phyloP scores from a whole-genome alignment of 2,113 vertebrate genomes.

The Camelus dromedarius region DNA sequence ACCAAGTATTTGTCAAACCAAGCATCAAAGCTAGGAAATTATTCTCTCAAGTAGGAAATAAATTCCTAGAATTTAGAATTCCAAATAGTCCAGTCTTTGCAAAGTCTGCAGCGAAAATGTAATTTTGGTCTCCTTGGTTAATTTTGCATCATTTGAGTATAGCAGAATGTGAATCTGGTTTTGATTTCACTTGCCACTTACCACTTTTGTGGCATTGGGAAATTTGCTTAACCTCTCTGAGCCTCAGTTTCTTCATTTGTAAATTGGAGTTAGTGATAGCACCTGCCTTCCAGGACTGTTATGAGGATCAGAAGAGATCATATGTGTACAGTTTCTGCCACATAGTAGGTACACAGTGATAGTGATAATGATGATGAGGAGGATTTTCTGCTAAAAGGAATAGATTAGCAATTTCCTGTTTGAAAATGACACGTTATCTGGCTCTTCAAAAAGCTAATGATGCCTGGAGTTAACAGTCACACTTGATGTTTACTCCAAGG shows the following conservation, averaged over 20 bases:
- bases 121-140: slow-evolving; percentile 47
- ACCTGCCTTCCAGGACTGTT: background rate
- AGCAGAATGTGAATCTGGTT: slow-evolving; percentile 42
- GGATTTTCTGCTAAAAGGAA: slow-evolving; percentile 20
- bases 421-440: slow-evolving; percentile 32
- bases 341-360: background rate
- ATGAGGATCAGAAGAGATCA: background rate
- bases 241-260: slow-evolving; percentile 26
- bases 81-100: slow-evolving; percentile 23
- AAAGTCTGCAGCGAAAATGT: slow-evolving; percentile 21
- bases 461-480: slow-evolving; percentile 49
- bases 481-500: slow-evolving; percentile 40
- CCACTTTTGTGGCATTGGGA: background rate
- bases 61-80: slow-evolving; percentile 66
- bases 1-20: slow-evolving; percentile 56
- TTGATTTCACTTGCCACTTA: slow-evolving; percentile 39
- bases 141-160: slow-evolving; percentile 50
- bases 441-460: slow-evolving; percentile 60
- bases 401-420: slow-evolving; percentile 51
- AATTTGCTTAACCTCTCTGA: slow-evolving; percentile 25
- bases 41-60: slow-evolving; percentile 47
- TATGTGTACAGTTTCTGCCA: background rate
- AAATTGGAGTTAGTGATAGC: slow-evolving; percentile 35
- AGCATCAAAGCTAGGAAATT: slow-evolving; percentile 32
- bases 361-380: background rate